Conservation (phyloP, 2,888 invertebrate species). For the Sclerodermus sp. region DNA sequence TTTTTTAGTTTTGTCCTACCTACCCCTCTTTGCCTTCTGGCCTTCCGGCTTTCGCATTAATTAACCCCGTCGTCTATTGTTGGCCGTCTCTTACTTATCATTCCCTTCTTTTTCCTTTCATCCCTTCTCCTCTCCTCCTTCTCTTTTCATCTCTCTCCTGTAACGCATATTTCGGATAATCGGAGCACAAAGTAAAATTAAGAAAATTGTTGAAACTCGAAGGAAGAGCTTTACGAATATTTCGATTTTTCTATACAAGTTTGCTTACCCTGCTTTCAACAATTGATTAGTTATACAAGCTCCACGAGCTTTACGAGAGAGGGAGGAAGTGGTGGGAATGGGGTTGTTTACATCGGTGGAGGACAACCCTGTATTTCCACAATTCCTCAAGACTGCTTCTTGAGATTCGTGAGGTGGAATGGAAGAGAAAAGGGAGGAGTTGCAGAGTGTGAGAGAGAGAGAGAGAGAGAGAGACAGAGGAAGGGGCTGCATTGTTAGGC, state of each 20-base stretch:
- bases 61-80: too few relatives aligned
- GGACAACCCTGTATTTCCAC: slow-evolving; percentile 2
- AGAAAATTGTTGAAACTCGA: too few relatives aligned
- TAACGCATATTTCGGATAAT: too few relatives aligned
- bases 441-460: neutral
- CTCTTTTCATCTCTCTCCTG: too few relatives aligned
- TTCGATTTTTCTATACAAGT: slow-evolving; percentile 2
- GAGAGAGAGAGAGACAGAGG: neutral
- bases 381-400: slow-evolving; percentile 11
- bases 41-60: too few relatives aligned
- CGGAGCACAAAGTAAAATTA: too few relatives aligned
- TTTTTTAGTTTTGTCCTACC: too few relatives aligned
- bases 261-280: slow-evolving; percentile 9
- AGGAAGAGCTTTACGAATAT: too few relatives aligned
- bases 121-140: too few relatives aligned
- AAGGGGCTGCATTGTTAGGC: slow-evolving; percentile 39
- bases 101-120: too few relatives aligned
- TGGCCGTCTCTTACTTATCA: too few relatives aligned
- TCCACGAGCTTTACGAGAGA: neutral
- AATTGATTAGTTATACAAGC: neutral
- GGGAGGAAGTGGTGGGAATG: neutral
- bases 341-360: slow-evolving; percentile 10
- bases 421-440: neutral
- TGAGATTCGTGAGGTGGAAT: slow-evolving; percentile 4
- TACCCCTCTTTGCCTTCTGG: too few relatives aligned